Base-by-base conservation (phyloP, 2,797 vertebrate species). In the Denticeps clupeoides region DNA sequence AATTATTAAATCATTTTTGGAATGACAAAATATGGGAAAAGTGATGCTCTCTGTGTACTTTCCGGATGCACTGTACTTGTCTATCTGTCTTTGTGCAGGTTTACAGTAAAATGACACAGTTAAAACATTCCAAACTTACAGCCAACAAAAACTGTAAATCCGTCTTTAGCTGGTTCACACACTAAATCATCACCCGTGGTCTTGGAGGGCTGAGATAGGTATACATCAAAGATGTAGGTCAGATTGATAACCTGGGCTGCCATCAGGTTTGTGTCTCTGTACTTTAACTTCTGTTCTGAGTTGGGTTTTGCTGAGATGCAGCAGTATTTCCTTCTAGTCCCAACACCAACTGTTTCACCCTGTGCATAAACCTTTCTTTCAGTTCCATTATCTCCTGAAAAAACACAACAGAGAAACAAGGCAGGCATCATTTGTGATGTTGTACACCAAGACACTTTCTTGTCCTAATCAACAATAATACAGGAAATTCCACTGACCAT, bases 271-370 rank as follows among this genome's bases (percentile, higher is more conserved):
- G 0, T 1, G 0, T 1, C 1, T 0, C 1, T 2, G 7, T 66
- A 27, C 1, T 0, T 1, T 3, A 60, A 41, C 5, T 25, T 0
- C 0, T 2, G 1, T 1, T 72, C 32, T 0, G 26, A 0, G 1
- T 33, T 48, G 0, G 1, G 18, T 0, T 64, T 55, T 10, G 32
- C 10, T 29, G 78, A 1, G 16, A 75, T 27, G 13, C 81, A 85
- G 61, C 73, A 83, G 56, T 85, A 81, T 2, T 62, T 68, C 38
- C 33, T 51, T 2, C 0, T 56, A 26, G 67, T 77, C 59, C 59
- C 68, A 1, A 66, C 75, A 3, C 27, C 0, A 3, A 61, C 28
- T 1, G 8, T 0, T 9, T 1, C 3, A 1, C 75, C 33, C 3
- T 0, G 4, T 31, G 81, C 81, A 51, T 53, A 79, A 18, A 82